Evolutionary conservation across 2,888 invertebrate genomes (phyloP).

Genomic region (Cyaniris semiargus): DNA sequence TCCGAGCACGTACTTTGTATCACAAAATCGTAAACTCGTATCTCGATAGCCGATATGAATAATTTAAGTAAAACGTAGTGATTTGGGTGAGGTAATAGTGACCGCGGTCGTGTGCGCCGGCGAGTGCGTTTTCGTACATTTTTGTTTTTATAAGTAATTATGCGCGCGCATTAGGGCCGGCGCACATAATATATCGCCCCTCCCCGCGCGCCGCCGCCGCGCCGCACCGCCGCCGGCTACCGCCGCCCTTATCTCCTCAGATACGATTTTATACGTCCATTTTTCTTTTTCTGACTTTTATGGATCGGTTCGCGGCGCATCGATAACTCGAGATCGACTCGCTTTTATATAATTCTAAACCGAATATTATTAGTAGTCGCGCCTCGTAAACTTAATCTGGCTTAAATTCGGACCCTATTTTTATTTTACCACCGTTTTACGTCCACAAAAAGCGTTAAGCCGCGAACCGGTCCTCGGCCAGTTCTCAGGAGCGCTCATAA

Average conservation of each 20-base stretch:
- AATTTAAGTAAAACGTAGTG: constrained; percentile 29
- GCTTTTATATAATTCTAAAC: constrained; percentile 42
- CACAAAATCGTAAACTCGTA: constrained; percentile 9
- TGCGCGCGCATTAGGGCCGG: constrained; percentile 72
- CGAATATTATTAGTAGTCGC: constrained; percentile 31
- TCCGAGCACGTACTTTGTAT: constrained; percentile 17
- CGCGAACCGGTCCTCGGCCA: constrained; percentile 65
- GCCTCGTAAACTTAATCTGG: constrained; percentile 42
- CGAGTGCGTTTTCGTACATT: constrained; percentile 31
- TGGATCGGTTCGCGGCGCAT: constrained; percentile 74
- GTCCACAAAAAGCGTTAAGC: constrained; percentile 65
- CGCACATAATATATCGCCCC: constrained; percentile 77
- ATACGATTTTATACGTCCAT: constrained; percentile 75
- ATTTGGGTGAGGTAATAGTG: constrained; percentile 31
- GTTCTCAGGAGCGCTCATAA: constrained; percentile 72
- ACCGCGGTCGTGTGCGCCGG: constrained; percentile 23
- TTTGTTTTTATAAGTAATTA: constrained; percentile 55
- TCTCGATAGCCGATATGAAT: constrained; percentile 26
- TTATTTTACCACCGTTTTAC: constrained; percentile 42
- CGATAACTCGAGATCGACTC: constrained; percentile 69
- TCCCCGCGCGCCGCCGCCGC: constrained; percentile 78
- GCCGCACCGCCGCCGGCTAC: constrained; percentile 56
- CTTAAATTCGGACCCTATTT: constrained; percentile 43
- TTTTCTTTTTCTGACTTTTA: constrained; percentile 76
- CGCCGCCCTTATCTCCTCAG: constrained; percentile 72